Percentiles rank a stretch among this genome's conserved stretches.
Evolutionary conservation across 2,797 vertebrate genomes (phyloP).

Genomic region (Anguilla obscura): DNA sequence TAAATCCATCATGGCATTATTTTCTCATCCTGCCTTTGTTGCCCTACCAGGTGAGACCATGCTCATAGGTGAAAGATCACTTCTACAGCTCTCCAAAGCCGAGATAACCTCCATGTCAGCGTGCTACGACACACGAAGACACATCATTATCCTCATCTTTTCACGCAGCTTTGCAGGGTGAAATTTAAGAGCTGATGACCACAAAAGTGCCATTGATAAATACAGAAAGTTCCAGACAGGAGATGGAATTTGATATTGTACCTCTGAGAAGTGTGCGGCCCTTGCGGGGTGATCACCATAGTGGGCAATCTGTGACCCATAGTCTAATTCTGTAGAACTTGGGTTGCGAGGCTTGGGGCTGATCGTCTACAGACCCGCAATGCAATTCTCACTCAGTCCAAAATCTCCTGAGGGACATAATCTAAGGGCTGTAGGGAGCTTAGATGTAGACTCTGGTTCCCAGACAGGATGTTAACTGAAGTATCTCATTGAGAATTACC

Average conservation of each 20-base stretch:
- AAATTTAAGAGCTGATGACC: conserved; percentile 48
- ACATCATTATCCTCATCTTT: conserved; percentile 45
- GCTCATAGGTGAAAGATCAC: background rate
- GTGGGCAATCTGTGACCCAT: conserved; percentile 69
- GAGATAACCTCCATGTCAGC: conserved; percentile 26
- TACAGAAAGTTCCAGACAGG: conserved; percentile 41
- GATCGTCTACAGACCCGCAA: conserved; percentile 63
- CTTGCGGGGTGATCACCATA: conserved; percentile 63
- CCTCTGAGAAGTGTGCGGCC: conserved; percentile 60
- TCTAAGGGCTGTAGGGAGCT: conserved; percentile 41
- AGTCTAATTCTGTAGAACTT: conserved; percentile 68
- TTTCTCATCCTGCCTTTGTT: background rate
- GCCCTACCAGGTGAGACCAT: background rate
- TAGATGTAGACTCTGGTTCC: conserved; percentile 28
- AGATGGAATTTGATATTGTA: conserved; percentile 54
- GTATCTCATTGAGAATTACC: background rate
- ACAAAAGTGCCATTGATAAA: conserved; percentile 48
- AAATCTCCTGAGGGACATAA: conserved; percentile 59
- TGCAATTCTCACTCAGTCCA: conserved; percentile 56
- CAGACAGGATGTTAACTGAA: background rate
- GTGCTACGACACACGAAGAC: conserved; percentile 36
- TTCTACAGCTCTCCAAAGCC: background rate
- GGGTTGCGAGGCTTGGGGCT: conserved; percentile 63
- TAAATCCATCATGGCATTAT: background rate
- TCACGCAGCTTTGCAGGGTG: conserved; percentile 43